These are phyloP conservation scores for Epinotia ramella DNA, from an alignment of 2,888 invertebrate species.

Conservation along the genomic window DNA sequence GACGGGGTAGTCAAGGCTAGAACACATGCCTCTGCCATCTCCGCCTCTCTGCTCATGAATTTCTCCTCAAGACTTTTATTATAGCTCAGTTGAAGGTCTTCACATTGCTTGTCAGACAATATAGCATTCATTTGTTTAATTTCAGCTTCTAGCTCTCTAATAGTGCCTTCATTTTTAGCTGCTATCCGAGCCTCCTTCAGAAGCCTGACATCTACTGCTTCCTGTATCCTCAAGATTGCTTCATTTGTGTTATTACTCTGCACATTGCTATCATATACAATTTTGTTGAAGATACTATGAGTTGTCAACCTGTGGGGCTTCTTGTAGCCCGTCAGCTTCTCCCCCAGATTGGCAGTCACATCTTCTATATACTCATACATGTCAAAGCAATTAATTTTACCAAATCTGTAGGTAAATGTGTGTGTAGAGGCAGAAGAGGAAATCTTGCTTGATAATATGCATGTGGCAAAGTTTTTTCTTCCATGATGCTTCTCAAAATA, in stretches of 20 bases:
- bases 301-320: conserved; percentile 67
- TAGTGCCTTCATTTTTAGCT: conserved; percentile 72
- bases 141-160: conserved; percentile 77
- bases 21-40: conserved; percentile 76
- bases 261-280: conserved; percentile 74
- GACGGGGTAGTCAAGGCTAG: conserved; percentile 70
- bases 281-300: conserved; percentile 75
- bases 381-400: conserved; percentile 83
- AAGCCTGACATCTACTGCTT: conserved; percentile 75
- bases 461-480: conserved; percentile 87
- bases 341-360: conserved; percentile 83
- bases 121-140: conserved; percentile 78
- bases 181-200: conserved; percentile 74
- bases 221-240: conserved; percentile 76
- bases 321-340: conserved; percentile 79
- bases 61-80: conserved; percentile 68
- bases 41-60: conserved; percentile 65
- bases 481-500: conserved; percentile 82
- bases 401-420: conserved; percentile 86
- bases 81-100: conserved; percentile 66
- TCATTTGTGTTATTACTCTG: conserved; percentile 71
- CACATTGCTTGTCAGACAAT: conserved; percentile 71
- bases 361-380: conserved; percentile 83
- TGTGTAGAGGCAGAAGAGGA: conserved; percentile 85
- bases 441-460: conserved; percentile 84